Conservation (phyloP, 2,797 vertebrate species). For the Cuniculus paca region DNA sequence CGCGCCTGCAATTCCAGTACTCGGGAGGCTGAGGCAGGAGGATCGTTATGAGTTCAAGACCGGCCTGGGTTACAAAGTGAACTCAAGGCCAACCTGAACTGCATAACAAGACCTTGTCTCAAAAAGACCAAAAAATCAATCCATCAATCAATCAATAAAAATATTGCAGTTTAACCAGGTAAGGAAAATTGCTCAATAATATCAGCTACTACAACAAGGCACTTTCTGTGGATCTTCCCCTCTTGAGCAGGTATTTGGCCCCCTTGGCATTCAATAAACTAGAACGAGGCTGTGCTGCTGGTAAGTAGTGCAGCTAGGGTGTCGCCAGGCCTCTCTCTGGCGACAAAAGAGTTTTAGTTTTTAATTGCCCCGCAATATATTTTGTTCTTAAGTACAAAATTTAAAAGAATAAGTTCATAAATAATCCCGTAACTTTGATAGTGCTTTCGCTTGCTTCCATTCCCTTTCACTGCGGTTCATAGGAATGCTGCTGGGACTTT, state of each 20-base stretch:
- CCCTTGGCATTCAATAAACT: background rate
- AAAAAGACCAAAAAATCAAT: too few relatives aligned
- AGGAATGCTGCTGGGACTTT: background rate
- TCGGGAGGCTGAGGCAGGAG: too few relatives aligned
- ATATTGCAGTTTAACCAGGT: background rate
- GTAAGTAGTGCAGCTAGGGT: too few relatives aligned
- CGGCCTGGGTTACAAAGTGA: too few relatives aligned
- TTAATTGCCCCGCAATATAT: background rate
- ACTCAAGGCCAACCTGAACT: too few relatives aligned
- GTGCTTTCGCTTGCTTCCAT: background rate
- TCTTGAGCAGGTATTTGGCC: background rate
- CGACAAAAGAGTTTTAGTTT: background rate
- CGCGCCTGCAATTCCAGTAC: too few relatives aligned
- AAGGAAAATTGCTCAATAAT: background rate
- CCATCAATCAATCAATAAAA: too few relatives aligned
- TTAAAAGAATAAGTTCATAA: conserved; percentile 25
- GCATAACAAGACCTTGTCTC: too few relatives aligned
- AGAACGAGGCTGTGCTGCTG: background rate
- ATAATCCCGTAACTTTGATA: background rate
- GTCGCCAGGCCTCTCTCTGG: background rate
- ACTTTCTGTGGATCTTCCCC: background rate
- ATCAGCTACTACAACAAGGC: background rate
- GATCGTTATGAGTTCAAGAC: too few relatives aligned
- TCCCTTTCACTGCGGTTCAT: background rate
- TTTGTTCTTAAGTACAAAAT: conserved; percentile 8